Evolutionary conservation across 2,113 vertebrate species (phyloP).

Genomic region (Brachirus orientalis): DNA sequence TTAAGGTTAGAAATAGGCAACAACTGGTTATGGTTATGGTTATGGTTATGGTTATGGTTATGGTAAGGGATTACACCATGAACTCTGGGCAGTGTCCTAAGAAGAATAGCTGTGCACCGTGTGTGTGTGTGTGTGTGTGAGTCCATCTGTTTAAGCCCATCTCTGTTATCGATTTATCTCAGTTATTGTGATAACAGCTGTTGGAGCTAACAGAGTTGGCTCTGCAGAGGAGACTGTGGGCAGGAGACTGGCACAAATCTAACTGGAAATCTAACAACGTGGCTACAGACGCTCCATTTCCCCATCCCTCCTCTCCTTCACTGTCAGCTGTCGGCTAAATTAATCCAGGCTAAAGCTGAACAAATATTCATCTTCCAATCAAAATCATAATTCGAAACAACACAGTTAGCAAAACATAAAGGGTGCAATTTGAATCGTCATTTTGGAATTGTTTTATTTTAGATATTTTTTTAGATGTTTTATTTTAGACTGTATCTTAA

Average conservation of each 20-base stretch:
- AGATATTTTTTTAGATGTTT: too few relatives aligned
- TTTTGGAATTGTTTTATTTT: too few relatives aligned
- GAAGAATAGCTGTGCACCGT: background rate
- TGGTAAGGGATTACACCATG: too few relatives aligned
- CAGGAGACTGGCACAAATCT: conserved; percentile 47
- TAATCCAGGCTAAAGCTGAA: conserved; percentile 36
- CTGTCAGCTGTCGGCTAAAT: conserved; percentile 53
- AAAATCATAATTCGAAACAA: too few relatives aligned
- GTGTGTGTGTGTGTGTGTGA: conserved; percentile 8
- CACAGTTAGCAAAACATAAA: too few relatives aligned
- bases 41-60: too few relatives aligned
- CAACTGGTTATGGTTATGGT: too few relatives aligned
- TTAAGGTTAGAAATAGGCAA: too few relatives aligned
- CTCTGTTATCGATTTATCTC: conserved; percentile 68
- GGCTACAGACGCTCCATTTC: conserved; percentile 35
- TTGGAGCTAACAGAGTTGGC: conserved; percentile 49
- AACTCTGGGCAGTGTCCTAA: too few relatives aligned
- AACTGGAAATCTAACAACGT: conserved; percentile 42
- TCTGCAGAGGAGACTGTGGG: conserved; percentile 45
- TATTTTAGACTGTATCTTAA: too few relatives aligned
- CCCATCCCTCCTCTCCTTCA: conserved; percentile 16
- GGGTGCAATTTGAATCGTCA: too few relatives aligned
- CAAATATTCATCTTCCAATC: too few relatives aligned
- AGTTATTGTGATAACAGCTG: conserved; percentile 68
- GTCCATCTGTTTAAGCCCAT: conserved; percentile 36